Base-by-base conservation (phyloP, 2,113 vertebrate species). In the Panthera uncia region DNA sequence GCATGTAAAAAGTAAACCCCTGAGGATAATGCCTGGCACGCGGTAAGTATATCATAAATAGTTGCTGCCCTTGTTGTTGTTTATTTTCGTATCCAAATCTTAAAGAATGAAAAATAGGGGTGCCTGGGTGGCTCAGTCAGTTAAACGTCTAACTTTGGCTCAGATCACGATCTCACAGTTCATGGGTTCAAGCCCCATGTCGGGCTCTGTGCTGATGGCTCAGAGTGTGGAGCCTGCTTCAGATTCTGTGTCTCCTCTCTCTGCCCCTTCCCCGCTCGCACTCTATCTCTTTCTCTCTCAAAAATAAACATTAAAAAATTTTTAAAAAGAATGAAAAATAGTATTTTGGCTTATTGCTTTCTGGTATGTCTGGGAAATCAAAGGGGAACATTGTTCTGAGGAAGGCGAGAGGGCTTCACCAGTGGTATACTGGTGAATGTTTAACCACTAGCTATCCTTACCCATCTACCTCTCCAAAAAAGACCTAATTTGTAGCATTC, bases 21-120 rank as follows among this genome's bases (percentile, higher is more conserved):
- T 3, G 3, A 41, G 4, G 57, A 52, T 1, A 69, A 31, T 31
- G 14, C 4, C 23, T 71, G 68, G 10, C 19, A 89, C 6, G 14
- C 50, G 7, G 48, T 29, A 73, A 38, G 13, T 36, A 38, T 21
- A 15, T 68, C 79, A 61, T 16, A 33, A 86, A 16, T 86, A 48
- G 45, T 50, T 82, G 83, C 13, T 50, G 7, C 52, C 65, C 31
- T 76, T 48, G 23, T 95, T 84, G 33, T 36, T 81, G 48, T 82
- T 92, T 85, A 65, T 80, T 79, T 89, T 93, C 12, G 55, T 48
- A 13, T 71, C n/a, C 13, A 82, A 81, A 81, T 73, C 3, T 89
- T 84, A 83, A 61, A 61, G 19, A 61, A 61, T 23, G 21, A 61
- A 61, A 61, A 61, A 25, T 23, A 61, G 57, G 7, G 6, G 21